Conservation (phyloP, 35 echinoderm and acorn worm genomes). For the Apostichopus parvimensis region DNA sequence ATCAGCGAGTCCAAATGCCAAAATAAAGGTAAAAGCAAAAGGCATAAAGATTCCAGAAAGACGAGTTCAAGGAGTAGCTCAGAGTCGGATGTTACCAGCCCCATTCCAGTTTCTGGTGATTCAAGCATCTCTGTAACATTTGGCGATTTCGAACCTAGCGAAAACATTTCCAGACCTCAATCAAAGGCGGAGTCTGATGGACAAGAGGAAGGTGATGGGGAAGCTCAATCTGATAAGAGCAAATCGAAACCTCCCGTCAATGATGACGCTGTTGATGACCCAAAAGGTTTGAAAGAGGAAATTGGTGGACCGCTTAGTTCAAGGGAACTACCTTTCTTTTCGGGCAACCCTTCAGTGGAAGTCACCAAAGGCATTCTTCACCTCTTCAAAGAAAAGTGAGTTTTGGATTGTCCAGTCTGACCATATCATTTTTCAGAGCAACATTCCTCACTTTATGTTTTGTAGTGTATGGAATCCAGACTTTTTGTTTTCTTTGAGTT, state of each 20-base stretch:
- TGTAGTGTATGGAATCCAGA: too few relatives aligned
- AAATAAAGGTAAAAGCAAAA: neutral
- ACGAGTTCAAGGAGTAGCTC: neutral
- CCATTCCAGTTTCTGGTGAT: constrained; percentile 14
- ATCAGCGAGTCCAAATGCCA: neutral
- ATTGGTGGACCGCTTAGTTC: neutral
- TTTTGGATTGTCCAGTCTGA: neutral
- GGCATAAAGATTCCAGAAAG: neutral
- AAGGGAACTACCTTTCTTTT: constrained; percentile 77
- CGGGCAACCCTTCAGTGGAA: constrained; percentile 94
- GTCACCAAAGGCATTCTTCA: constrained; percentile 96
- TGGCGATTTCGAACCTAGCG: constrained; percentile 31
- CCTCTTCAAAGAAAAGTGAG: constrained; percentile 98
- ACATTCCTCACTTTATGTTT: too few relatives aligned
- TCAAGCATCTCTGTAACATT: constrained; percentile 29
- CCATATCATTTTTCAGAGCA: too few relatives aligned
- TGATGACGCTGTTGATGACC: neutral
- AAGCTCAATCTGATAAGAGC: neutral
- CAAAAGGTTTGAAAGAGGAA: neutral
- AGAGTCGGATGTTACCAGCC: constrained; percentile 25
- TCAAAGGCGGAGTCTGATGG: neutral
- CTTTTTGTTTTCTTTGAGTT: too few relatives aligned
- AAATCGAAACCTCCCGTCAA: neutral
- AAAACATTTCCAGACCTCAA: neutral
- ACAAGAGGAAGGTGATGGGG: neutral